Evolutionary conservation across 2,113 vertebrate species (phyloP).

Genomic region (Poicephalus gulielmi): DNA sequence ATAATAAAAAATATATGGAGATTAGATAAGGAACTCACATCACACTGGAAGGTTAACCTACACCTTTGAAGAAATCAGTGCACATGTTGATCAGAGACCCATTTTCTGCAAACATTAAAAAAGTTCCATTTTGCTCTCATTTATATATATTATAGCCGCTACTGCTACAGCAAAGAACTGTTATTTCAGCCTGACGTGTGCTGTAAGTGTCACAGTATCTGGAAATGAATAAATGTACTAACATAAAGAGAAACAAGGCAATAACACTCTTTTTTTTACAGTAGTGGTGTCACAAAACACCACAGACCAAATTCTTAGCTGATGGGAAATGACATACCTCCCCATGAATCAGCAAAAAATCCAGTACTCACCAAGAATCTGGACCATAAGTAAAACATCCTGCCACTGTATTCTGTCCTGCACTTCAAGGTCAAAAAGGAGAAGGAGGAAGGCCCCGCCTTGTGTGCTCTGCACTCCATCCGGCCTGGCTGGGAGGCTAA

Average conservation of each 20-base stretch:
- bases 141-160: not conserved
- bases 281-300: not conserved
- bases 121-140: not conserved
- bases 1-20: not conserved
- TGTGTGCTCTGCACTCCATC: not conserved
- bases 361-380: not conserved
- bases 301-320: not conserved
- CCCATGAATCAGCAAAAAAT: not conserved
- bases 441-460: not conserved
- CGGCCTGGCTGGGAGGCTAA: not conserved
- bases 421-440: not conserved
- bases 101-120: constrained; percentile 9
- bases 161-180: not conserved
- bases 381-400: not conserved
- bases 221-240: not conserved
- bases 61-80: constrained; percentile 23
- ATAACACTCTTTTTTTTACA: not conserved
- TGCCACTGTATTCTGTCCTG: not conserved
- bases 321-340: not conserved
- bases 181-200: not conserved
- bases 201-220: not conserved
- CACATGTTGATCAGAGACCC: not conserved
- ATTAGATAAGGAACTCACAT: not conserved
- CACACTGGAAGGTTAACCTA: constrained; percentile 2
- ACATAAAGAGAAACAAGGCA: not conserved